A percentile compares a stretch with the other conserved stretches of the same genome.
These are phyloP conservation scores for Manis javanica DNA, from an alignment of 2,797 vertebrate species.

Conservation along the genomic window DNA sequence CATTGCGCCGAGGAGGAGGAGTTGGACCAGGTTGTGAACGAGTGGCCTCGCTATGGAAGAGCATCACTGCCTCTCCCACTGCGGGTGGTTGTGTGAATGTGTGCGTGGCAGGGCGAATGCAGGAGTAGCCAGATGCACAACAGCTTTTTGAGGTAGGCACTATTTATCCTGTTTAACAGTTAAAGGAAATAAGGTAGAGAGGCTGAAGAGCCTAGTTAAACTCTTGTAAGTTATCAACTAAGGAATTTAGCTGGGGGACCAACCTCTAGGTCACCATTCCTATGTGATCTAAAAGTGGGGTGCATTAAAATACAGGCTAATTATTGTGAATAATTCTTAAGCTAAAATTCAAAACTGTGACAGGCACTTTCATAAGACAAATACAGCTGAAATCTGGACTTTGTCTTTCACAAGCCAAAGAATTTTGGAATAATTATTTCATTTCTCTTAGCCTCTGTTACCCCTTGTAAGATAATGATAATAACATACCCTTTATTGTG, in stretches of 20 bases:
- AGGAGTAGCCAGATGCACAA: not conserved
- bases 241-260: not conserved
- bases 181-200: not conserved
- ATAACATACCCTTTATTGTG: not conserved
- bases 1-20: not conserved
- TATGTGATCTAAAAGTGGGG: not conserved
- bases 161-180: not conserved
- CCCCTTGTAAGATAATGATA: not conserved
- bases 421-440: not conserved
- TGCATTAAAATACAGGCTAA: not conserved
- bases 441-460: not conserved
- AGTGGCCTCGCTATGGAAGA: not conserved
- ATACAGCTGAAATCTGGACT: not conserved
- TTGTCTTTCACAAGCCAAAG: not conserved
- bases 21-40: not conserved
- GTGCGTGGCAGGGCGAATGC: not conserved
- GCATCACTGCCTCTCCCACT: not conserved
- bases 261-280: not conserved
- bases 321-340: not conserved
- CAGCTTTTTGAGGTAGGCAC: not conserved
- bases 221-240: not conserved
- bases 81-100: not conserved
- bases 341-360: not conserved
- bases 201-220: not conserved
- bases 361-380: not conserved